Evolutionary conservation across 2,113 vertebrate genomes (phyloP).

Genomic region (Acanthisitta chloris): DNA sequence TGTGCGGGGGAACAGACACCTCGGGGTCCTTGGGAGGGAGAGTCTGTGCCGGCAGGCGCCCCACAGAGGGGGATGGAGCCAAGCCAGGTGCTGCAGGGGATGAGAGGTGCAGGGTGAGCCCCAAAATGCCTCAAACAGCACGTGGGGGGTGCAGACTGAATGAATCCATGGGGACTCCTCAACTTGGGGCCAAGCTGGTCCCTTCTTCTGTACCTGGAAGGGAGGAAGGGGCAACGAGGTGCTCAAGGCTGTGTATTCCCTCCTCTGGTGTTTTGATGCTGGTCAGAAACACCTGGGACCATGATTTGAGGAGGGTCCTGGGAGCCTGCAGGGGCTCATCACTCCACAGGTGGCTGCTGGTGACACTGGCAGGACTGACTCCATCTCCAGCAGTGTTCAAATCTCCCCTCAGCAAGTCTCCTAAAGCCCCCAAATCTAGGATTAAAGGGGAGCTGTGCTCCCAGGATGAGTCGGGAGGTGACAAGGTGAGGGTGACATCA

Average conservation of each 20-base stretch:
- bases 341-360: background rate
- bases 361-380: background rate
- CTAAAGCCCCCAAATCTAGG: background rate
- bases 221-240: background rate
- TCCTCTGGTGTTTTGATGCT: background rate
- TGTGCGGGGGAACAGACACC: background rate
- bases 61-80: background rate
- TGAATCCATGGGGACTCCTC: background rate
- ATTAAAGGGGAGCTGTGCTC: background rate
- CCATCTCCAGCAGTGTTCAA: background rate
- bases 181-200: background rate
- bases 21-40: background rate
- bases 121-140: fast-evolving
- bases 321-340: no score
- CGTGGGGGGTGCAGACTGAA: fast-evolving
- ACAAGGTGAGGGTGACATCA: background rate
- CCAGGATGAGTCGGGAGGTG: fast-evolving
- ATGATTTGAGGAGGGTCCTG: background rate
- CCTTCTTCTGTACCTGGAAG: background rate
- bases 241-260: background rate
- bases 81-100: background rate
- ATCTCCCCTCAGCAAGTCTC: background rate
- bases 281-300: background rate
- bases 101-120: background rate
- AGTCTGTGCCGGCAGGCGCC: background rate